phyloP scores from a whole-genome alignment of 2,888 invertebrate genomes.

The Eupithecia abbreviata region DNA sequence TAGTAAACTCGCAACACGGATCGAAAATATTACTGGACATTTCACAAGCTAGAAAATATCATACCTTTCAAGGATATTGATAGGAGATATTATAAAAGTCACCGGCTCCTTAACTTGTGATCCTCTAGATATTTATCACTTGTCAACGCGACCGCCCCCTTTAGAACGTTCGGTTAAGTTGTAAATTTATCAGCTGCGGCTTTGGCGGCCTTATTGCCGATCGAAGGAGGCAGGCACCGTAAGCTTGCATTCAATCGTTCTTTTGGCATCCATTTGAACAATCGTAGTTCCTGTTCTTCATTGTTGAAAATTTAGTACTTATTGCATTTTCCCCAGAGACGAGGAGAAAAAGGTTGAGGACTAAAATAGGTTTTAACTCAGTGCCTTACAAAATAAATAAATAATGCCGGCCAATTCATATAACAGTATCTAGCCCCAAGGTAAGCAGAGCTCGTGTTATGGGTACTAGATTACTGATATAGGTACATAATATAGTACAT shows the following conservation, averaged over 20 bases:
- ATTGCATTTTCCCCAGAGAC: neutral
- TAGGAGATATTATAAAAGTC: neutral
- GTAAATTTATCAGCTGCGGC: slow-evolving; percentile 20
- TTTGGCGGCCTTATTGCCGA: slow-evolving; percentile 34
- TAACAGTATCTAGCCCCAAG: too few relatives aligned
- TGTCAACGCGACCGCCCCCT: neutral
- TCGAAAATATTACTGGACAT: neutral
- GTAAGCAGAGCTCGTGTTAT: too few relatives aligned
- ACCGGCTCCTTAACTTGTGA: neutral
- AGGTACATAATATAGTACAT: too few relatives aligned
- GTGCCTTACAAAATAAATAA: neutral
- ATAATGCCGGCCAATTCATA: too few relatives aligned
- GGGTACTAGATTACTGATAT: too few relatives aligned
- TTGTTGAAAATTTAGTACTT: neutral
- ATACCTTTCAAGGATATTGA: neutral
- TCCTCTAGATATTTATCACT: slow-evolving; percentile 1
- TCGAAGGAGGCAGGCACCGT: slow-evolving; percentile 16
- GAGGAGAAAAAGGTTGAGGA: neutral
- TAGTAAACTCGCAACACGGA: neutral
- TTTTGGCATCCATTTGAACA: neutral
- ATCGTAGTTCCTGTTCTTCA: neutral
- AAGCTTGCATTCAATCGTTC: slow-evolving; percentile 17
- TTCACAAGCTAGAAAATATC: neutral
- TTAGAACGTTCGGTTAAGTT: neutral
- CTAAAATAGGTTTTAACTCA: neutral